Percentiles rank a stretch among this genome's conserved stretches.
Conservation (phyloP, 2,797 vertebrate genomes). For the Ptychadena robeensis region DNA sequence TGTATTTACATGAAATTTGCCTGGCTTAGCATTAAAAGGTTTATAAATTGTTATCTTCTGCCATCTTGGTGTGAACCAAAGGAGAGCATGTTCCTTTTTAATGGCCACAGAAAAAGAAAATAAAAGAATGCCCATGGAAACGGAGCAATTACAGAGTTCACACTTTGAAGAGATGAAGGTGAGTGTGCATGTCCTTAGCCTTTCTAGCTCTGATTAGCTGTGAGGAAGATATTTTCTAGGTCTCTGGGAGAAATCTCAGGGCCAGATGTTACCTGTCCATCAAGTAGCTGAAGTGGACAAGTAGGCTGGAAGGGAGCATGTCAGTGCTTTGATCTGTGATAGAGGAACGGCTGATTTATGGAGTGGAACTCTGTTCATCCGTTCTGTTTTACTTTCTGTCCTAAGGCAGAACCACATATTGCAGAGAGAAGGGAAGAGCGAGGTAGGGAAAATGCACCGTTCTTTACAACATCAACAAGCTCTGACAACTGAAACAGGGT, state of each 20-base stretch:
- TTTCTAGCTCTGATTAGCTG: conserved; percentile 78
- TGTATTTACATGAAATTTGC: neutral
- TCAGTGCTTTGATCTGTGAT: conserved; percentile 95
- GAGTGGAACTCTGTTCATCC: conserved; percentile 96
- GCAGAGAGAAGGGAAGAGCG: conserved; percentile 73
- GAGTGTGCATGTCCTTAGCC: conserved; percentile 69
- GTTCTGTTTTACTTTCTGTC: conserved; percentile 93
- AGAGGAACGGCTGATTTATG: conserved; percentile 97
- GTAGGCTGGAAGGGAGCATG: conserved; percentile 95
- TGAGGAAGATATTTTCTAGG: conserved; percentile 80
- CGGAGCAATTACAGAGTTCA: conserved; percentile 58
- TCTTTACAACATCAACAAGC: conserved; percentile 96
- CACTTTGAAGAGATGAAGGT: conserved; percentile 77
- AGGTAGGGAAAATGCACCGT: conserved; percentile 72
- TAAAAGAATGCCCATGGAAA: conserved; percentile 47
- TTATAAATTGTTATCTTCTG: neutral
- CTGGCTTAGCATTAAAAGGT: neutral
- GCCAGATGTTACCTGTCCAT: conserved; percentile 98
- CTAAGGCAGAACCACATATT: conserved; percentile 94
- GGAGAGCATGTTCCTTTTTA: conserved; percentile 17
- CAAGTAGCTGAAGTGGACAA: conserved; percentile 96
- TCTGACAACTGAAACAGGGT: conserved; percentile 95
- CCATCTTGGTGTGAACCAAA: neutral
- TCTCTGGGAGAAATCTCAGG: conserved; percentile 82
- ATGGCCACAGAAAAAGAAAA: conserved; percentile 27